Conservation (phyloP, 2,113 vertebrate genomes). For the Charina bottae region DNA sequence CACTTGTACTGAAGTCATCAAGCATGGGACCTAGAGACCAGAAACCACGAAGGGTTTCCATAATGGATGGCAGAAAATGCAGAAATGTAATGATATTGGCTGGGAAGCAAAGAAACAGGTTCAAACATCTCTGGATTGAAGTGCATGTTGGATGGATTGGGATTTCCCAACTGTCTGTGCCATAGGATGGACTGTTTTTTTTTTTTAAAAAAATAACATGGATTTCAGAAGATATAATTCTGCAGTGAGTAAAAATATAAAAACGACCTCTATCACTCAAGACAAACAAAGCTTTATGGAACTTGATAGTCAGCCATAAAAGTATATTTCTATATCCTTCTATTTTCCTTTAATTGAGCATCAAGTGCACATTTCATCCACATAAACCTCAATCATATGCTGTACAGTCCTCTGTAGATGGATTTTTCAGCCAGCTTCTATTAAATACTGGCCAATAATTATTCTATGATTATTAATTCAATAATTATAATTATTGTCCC, state of each 20-base stretch:
- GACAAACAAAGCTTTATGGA: background rate
- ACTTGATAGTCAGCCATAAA: background rate
- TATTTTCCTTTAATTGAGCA: background rate
- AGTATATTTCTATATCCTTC: background rate
- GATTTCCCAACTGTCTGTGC: too few species aligned
- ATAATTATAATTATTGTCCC: background rate
- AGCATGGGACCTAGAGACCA: background rate
- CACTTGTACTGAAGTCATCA: background rate
- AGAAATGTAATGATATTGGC: background rate
- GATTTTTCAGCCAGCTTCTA: background rate
- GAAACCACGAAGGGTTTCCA: background rate
- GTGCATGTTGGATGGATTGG: too few species aligned
- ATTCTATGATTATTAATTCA: background rate
- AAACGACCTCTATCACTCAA: background rate
- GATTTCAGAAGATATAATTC: background rate
- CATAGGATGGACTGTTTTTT: too few species aligned
- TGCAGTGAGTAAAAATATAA: background rate
- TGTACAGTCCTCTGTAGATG: background rate
- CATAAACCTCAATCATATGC: background rate
- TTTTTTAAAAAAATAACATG: too few species aligned
- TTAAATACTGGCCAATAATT: background rate
- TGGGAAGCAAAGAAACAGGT: background rate
- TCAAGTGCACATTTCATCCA: background rate
- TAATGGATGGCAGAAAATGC: too few species aligned
- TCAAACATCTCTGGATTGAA: background rate